Percentiles rank a stretch among this genome's conserved stretches.
These are phyloP conservation scores for Anhinga rufa DNA, from an alignment of 2,113 vertebrate genomes.

Conservation along the genomic window DNA sequence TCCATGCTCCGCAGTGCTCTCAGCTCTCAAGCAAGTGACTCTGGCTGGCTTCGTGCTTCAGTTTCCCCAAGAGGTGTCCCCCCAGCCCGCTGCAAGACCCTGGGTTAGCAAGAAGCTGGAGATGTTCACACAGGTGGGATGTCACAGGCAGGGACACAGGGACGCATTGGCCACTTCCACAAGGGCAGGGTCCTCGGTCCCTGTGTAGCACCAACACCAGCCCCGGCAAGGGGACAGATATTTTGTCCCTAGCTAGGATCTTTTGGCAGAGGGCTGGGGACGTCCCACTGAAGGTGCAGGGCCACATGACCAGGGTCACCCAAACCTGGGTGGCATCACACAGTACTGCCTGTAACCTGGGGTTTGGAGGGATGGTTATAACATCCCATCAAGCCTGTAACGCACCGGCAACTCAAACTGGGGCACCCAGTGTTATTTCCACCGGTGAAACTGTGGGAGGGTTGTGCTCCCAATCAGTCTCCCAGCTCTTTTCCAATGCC, in stretches of 20 bases:
- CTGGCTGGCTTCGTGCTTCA: not conserved
- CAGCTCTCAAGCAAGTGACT: accelerated
- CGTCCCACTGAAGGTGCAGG: not conserved
- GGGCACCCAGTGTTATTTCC: not conserved
- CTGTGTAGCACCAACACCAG: accelerated
- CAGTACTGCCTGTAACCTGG: accelerated
- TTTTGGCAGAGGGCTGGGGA: not conserved
- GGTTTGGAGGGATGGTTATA: not conserved
- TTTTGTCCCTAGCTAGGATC: not conserved
- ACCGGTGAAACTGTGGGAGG: not conserved
- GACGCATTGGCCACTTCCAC: not conserved
- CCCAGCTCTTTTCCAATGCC: not conserved
- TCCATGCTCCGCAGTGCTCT: not conserved
- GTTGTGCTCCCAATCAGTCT: not conserved
- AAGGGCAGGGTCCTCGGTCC: not conserved
- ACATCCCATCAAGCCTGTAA: not conserved
- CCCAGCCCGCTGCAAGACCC: accelerated
- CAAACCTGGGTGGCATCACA: not conserved
- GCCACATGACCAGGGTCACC: not conserved
- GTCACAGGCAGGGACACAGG: accelerated
- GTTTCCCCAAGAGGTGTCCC: not conserved
- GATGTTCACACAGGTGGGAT: not conserved
- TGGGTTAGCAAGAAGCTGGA: not conserved
- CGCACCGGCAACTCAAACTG: accelerated
- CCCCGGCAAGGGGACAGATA: not conserved